A percentile compares a stretch with the other conserved stretches of the same genome.
Conservation (phyloP, 2,113 vertebrate genomes). For the Willisornis vidua region DNA sequence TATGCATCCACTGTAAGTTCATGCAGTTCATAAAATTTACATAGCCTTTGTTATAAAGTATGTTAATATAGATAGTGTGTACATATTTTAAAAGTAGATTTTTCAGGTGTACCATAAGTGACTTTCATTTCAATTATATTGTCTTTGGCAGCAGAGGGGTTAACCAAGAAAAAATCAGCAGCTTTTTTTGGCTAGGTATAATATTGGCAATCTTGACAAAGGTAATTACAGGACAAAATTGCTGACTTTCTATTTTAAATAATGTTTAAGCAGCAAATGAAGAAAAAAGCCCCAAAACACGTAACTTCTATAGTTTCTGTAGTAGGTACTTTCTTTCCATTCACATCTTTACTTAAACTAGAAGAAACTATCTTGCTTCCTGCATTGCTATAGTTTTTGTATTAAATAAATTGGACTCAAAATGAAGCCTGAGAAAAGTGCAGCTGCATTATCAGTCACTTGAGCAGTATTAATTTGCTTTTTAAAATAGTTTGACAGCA, state of each 20-base stretch:
- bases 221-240: background rate
- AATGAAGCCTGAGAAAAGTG: background rate
- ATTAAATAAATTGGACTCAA: slow-evolving; percentile 22
- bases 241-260: background rate
- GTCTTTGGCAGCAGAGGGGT: background rate
- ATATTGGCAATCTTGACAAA: background rate
- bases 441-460: background rate
- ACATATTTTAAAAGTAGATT: background rate
- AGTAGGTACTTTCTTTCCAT: background rate
- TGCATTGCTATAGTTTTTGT: background rate
- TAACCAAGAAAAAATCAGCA: background rate
- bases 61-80: background rate
- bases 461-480: background rate
- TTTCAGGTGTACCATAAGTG: background rate
- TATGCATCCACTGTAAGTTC: background rate
- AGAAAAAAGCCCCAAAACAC: background rate
- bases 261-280: background rate
- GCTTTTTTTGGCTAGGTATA: background rate
- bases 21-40: background rate
- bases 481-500: background rate
- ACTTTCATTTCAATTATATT: background rate
- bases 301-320: background rate
- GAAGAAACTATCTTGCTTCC: background rate
- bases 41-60: background rate
- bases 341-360: background rate